Base-by-base conservation (phyloP, 2,113 vertebrate genomes). In the Meles meles region DNA sequence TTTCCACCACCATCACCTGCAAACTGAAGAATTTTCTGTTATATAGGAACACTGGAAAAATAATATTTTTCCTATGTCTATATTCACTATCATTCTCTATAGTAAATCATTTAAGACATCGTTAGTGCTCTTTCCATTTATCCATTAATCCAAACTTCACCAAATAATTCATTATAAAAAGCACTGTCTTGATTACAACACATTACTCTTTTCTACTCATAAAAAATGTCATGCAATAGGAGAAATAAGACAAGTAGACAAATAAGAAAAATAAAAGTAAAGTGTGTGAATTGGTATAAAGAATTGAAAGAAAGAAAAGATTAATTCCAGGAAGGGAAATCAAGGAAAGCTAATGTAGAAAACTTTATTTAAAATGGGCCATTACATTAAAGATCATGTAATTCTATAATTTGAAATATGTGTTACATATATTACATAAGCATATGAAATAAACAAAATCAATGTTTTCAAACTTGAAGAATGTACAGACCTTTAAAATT, bases 251-350 rank as follows among this genome's bases (percentile, higher is more conserved):
- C 23, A 77, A 37, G 21, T 44, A 84, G 20, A 72, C 3, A 44
- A 88, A 15, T 42, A 93, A 85, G 12, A 92, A 93, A 76, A 87
- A 90, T 2, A 61, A 94, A 96, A 37, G n/a, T 77, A 69, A 88
- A 89, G 57, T 71, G 23, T 88, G 27, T 65, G 81, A 21, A 95
- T 95, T 55, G 61, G 27, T 72, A 93, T 88, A 79, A 49, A 88
- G 21, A 29, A 8, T 85, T 61, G 21, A 85, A 90, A 85, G 11
- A 29, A 67, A 6, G 21, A 12, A 85, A 18, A 9, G 3, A 74
- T 52, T 87, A 71, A 76, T 71, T 79, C 63, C 15, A 76, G 27
- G 57, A 84, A 89, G 21, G 61, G 59, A 77, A 67, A 96, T 52
- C 27, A 69, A 83, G 9, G 8, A 85, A 89, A 67, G 25, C 5